A percentile compares a stretch with the other conserved stretches of the same genome.
phyloP scores from a whole-genome alignment of 2,113 vertebrate genomes.

The Gopherus evgoodei region DNA sequence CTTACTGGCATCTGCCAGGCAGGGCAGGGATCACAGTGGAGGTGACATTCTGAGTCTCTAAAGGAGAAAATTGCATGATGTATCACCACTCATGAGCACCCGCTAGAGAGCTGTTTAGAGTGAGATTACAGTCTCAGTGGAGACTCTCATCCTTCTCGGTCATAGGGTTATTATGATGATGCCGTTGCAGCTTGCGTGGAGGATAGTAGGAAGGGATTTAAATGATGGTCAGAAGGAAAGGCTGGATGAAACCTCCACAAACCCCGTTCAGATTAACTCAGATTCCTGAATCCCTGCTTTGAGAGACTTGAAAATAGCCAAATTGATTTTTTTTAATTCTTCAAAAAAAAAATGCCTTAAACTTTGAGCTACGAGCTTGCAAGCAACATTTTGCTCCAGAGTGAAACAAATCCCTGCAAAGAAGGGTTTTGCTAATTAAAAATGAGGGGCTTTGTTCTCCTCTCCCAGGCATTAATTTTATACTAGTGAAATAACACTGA shows the following conservation, averaged over 20 bases:
- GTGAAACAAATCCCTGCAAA: constrained; percentile 12
- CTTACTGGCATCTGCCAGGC: not conserved
- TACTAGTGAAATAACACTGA: not conserved
- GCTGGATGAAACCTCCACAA: constrained; percentile 61
- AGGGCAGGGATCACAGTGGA: not conserved
- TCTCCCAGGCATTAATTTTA: not conserved
- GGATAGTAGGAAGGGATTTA: constrained; percentile 63
- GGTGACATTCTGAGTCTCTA: constrained; percentile 25
- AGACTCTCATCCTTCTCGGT: constrained; percentile 71
- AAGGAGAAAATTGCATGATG: constrained; percentile 71
- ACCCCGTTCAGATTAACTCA: constrained; percentile 39
- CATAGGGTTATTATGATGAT: constrained; percentile 65
- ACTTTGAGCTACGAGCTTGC: not conserved
- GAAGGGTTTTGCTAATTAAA: not conserved
- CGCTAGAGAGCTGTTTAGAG: constrained; percentile 71
- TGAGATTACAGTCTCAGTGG: constrained; percentile 74
- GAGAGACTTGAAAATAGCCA: not conserved
- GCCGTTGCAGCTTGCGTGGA: constrained; percentile 32
- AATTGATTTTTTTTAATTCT: constrained; percentile 24
- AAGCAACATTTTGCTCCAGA: not conserved
- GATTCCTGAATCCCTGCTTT: constrained; percentile 39
- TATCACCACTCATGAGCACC: constrained; percentile 57
- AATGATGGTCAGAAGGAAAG: constrained; percentile 49
- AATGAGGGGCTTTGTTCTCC: not conserved
- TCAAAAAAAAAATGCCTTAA: not conserved